Percentiles rank a stretch among this genome's conserved stretches.
Conservation (phyloP, 92 coral and sea anemone genomes). For the Paramuricea clavata region DNA sequence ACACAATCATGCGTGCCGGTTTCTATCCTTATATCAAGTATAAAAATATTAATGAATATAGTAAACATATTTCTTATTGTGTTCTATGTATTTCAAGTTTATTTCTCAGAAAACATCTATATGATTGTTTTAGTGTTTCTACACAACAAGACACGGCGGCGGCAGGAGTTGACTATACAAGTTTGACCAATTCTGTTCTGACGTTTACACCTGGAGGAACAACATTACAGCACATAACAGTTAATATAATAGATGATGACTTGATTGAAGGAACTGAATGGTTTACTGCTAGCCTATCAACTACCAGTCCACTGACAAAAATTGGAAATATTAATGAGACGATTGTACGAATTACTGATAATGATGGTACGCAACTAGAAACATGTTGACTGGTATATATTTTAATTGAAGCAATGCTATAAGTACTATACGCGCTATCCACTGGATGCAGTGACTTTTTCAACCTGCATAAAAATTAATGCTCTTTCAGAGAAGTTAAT, state of each 20-base stretch:
- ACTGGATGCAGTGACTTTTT: no score
- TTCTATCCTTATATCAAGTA: no score
- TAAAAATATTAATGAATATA: no score
- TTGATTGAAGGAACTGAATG: slow-evolving; percentile 34
- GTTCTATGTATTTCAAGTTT: no score
- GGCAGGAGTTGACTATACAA: slow-evolving; percentile 15
- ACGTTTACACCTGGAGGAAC: slow-evolving; percentile 27
- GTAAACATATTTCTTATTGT: no score
- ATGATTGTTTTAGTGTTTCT: slow-evolving; percentile 22
- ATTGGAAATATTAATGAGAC: slow-evolving; percentile 22
- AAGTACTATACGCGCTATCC: no score
- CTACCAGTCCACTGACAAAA: not conserved
- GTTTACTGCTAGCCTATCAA: slow-evolving; percentile 17
- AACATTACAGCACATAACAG: slow-evolving; percentile 5
- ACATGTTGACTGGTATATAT: not conserved
- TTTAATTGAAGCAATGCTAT: no score
- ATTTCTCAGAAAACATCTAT: not conserved
- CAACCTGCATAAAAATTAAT: no score
- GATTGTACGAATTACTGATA: slow-evolving; percentile 27
- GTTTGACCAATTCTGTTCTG: not conserved
- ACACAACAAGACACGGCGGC: slow-evolving; percentile 14
- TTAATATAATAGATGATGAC: slow-evolving; percentile 12
- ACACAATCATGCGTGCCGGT: no score
- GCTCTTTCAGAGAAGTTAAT: no score
- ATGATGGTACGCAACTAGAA: slow-evolving; percentile 24